These are phyloP conservation scores for Crossocerus cetratus DNA, from an alignment of 2,888 invertebrate species.

Conservation along the genomic window DNA sequence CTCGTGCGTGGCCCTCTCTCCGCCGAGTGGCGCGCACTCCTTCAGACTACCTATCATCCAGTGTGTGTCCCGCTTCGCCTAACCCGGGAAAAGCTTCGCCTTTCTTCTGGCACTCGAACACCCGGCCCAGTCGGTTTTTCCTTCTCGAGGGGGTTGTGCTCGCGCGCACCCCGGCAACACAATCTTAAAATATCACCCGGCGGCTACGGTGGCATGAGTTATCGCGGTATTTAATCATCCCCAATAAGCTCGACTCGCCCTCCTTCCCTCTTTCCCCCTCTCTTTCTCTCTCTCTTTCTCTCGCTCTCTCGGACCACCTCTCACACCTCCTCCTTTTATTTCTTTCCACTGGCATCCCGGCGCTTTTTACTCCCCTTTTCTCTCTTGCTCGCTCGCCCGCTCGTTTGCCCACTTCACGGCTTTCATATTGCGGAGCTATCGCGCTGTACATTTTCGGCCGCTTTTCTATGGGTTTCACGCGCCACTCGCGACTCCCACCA, in stretches of 20 bases:
- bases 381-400: conserved; percentile 19
- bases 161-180: conserved; percentile 47
- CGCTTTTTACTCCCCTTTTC: conserved; percentile 1
- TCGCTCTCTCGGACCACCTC: not conserved
- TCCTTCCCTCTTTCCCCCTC: conserved; percentile 8
- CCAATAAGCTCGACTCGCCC: conserved; percentile 66
- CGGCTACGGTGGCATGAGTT: conserved; percentile 64
- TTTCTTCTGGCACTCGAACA: not conserved
- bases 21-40: conserved; percentile 14
- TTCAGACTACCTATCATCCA: not conserved
- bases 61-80: conserved; percentile 6
- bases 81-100: conserved; percentile 11
- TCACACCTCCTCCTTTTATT: conserved; percentile 1
- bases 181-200: conserved; percentile 70
- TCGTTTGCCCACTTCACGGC: conserved; percentile 7
- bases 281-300: conserved; percentile 28
- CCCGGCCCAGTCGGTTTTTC: conserved; percentile 7
- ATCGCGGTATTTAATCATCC: conserved; percentile 71
- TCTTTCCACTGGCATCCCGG: no score
- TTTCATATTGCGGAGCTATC: conserved; percentile 3
- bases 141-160: conserved; percentile 1
- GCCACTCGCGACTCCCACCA: conserved; percentile 9
- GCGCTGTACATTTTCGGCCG: conserved; percentile 35
- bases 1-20: conserved; percentile 21
- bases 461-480: conserved; percentile 15